A percentile compares a stretch with the other conserved stretches of the same genome.
phyloP scores from a whole-genome alignment of 2,113 vertebrate genomes.

The Trinectes maculatus region DNA sequence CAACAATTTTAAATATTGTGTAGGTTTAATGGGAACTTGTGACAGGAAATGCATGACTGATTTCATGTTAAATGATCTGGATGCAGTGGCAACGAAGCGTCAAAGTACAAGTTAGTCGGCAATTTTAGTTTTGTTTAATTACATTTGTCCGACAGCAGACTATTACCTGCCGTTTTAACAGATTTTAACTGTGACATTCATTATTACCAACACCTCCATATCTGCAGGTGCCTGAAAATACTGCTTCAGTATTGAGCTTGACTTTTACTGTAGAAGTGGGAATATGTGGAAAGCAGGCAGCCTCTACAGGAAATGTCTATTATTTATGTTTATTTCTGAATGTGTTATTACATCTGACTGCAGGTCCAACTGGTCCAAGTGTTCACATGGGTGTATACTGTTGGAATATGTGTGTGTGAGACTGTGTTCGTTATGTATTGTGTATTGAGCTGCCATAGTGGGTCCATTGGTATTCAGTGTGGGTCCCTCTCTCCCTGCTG shows the following conservation, averaged over 20 bases:
- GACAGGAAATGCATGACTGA: background rate
- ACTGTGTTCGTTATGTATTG: conserved; percentile 34
- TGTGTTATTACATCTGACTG: conserved; percentile 14
- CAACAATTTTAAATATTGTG: no score
- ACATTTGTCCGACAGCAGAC: background rate
- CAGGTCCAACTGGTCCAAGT: conserved; percentile 6
- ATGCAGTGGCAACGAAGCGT: background rate
- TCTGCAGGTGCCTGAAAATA: background rate
- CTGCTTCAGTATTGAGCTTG: conserved; percentile 15
- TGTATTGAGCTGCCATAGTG: conserved; percentile 61
- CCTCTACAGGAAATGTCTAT: conserved; percentile 4
- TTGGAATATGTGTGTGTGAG: conserved; percentile 16
- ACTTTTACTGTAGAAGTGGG: conserved; percentile 41
- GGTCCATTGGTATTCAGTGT: conserved; percentile 76
- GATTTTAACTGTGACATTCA: background rate
- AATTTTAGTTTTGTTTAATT: background rate
- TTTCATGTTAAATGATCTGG: background rate
- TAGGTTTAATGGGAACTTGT: no score
- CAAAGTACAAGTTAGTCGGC: background rate
- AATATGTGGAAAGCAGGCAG: conserved; percentile 31
- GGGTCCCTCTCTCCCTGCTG: conserved; percentile 69
- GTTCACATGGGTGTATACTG: conserved; percentile 19
- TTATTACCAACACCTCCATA: background rate
- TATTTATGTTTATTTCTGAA: background rate
- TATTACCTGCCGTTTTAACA: no score